Evolutionary conservation across 2,888 invertebrate genomes (phyloP).

Genomic region (Caenorhabditis wallacei): DNA sequence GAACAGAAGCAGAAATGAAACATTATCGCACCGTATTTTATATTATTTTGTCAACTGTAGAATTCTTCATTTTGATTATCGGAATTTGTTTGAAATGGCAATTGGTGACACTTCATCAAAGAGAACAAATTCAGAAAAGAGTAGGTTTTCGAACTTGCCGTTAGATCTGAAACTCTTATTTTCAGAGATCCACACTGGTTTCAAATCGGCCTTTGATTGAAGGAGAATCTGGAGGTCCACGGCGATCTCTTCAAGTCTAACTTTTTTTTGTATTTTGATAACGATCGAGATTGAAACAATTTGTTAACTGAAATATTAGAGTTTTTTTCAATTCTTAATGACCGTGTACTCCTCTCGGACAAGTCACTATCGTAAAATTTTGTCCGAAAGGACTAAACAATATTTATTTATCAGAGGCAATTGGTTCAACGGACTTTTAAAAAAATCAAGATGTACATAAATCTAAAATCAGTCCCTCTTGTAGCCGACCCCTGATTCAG

Average conservation of each 20-base stretch:
- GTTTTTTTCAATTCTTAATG: too few relatives aligned
- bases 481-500: too few relatives aligned
- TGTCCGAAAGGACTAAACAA: too few relatives aligned
- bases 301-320: too few relatives aligned
- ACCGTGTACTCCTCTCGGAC: too few relatives aligned
- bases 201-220: slow-evolving; percentile 65
- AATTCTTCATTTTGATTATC: slow-evolving; percentile 65
- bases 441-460: too few relatives aligned
- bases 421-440: too few relatives aligned
- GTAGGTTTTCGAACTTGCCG: slow-evolving; percentile 17
- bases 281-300: too few relatives aligned
- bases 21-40: slow-evolving; percentile 71
- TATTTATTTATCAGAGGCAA: too few relatives aligned
- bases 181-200: slow-evolving; percentile 64
- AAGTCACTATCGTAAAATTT: too few relatives aligned
- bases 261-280: background rate
- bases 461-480: too few relatives aligned
- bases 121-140: slow-evolving; percentile 68
- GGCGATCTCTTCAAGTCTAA: slow-evolving; percentile 46
- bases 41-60: slow-evolving; percentile 62
- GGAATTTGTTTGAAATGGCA: slow-evolving; percentile 73
- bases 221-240: slow-evolving; percentile 40
- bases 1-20: slow-evolving; percentile 56
- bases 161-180: background rate
- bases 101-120: slow-evolving; percentile 68